These are phyloP conservation scores for Hassar affinis DNA, from an alignment of 2,113 vertebrate species.

Conservation along the genomic window DNA sequence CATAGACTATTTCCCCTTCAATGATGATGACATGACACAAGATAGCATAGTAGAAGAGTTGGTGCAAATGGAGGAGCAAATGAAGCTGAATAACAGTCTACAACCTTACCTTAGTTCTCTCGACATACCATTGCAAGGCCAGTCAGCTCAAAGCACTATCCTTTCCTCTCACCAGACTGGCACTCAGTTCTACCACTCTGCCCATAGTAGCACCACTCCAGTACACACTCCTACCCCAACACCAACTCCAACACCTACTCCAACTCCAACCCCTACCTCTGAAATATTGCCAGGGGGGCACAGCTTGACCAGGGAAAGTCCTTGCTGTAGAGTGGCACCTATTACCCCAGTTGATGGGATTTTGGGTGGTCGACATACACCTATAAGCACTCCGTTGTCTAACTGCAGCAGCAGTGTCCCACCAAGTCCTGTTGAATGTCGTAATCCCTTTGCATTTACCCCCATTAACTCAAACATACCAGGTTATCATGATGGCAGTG, in stretches of 20 bases:
- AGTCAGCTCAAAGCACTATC: conserved; percentile 75
- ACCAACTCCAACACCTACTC: conserved; percentile 81
- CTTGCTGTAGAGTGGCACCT: conserved; percentile 84
- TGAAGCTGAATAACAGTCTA: conserved; percentile 84
- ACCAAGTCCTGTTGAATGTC: conserved; percentile 94
- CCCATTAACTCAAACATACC: conserved; percentile 92
- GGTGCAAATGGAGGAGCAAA: conserved; percentile 98
- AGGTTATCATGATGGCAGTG: conserved; percentile 88
- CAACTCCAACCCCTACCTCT: conserved; percentile 88
- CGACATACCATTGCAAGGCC: conserved; percentile 83
- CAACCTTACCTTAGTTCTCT: conserved; percentile 82
- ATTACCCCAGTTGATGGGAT: conserved; percentile 91
- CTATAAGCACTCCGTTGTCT: conserved; percentile 90
- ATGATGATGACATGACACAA: conserved; percentile 93
- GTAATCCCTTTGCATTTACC: conserved; percentile 95
- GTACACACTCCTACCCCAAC: conserved; percentile 85
- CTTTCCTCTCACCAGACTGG: conserved; percentile 78
- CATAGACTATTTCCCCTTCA: conserved; percentile 90
- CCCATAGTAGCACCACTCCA: conserved; percentile 88
- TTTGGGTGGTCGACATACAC: conserved; percentile 90
- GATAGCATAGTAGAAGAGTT: conserved; percentile 98
- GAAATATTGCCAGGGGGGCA: conserved; percentile 86
- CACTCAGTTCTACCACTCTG: conserved; percentile 82
- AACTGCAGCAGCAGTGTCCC: conserved; percentile 90
- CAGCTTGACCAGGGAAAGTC: conserved; percentile 85